These are phyloP conservation scores for Limosa lapponica DNA, from an alignment of 2,797 vertebrate genomes.

Conservation along the genomic window DNA sequence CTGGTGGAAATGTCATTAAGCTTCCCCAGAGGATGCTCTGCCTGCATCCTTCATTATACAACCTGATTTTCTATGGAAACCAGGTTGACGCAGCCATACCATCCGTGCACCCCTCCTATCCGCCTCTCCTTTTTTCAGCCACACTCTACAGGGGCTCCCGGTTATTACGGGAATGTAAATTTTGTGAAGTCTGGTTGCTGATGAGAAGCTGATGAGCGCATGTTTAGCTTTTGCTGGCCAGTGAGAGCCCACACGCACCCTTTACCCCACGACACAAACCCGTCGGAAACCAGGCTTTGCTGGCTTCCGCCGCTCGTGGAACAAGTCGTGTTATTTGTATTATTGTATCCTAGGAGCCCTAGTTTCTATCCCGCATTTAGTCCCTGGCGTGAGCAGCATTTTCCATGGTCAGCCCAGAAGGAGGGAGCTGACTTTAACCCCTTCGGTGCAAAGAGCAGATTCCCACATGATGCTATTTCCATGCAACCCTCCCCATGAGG, in stretches of 20 bases:
- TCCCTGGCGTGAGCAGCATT: conserved; percentile 7
- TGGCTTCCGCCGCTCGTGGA: background rate
- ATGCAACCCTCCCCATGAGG: background rate
- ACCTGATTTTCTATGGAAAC: background rate
- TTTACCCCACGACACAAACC: background rate
- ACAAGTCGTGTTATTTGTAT: conserved; percentile 55
- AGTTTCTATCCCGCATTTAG: conserved; percentile 7
- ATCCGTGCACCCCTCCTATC: background rate
- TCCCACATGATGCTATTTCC: background rate
- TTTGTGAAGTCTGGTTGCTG: background rate
- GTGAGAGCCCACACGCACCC: background rate
- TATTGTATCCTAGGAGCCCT: conserved; percentile 56
- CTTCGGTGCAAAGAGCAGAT: background rate
- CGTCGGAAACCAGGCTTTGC: background rate
- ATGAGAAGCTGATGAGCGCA: background rate
- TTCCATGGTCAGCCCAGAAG: conserved; percentile 45
- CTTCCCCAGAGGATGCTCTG: background rate
- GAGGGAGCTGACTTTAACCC: conserved; percentile 27
- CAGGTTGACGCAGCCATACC: background rate
- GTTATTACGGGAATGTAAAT: background rate
- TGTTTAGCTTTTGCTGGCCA: background rate
- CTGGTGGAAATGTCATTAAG: background rate
- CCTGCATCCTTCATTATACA: background rate
- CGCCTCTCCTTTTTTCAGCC: background rate
- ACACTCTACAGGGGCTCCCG: background rate